These are phyloP conservation scores for Neolamprologus modestus DNA, from an alignment of 2,113 vertebrate genomes.

Conservation along the genomic window DNA sequence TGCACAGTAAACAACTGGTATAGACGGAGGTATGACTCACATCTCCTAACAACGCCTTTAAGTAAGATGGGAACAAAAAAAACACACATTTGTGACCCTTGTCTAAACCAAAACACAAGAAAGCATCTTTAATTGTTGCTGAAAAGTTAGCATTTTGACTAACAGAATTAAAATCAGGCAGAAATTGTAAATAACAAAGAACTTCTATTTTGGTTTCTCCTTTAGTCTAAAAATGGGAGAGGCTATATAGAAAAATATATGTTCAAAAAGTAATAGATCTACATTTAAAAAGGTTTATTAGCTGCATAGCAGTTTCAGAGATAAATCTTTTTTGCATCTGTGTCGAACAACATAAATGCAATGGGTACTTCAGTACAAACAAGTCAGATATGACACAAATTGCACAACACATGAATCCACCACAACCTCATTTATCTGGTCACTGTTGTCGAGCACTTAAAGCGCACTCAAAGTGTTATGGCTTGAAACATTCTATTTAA, in stretches of 20 bases:
- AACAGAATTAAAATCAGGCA: background rate
- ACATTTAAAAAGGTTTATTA: conserved; percentile 70
- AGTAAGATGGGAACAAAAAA: conserved; percentile 57
- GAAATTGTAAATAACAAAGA: conserved; percentile 50
- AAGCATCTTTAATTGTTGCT: background rate
- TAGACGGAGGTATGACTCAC: conserved; percentile 23
- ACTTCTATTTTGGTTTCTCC: conserved; percentile 42
- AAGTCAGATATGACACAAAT: conserved; percentile 39
- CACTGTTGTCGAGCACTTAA: conserved; percentile 13
- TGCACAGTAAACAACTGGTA: conserved; percentile 2
- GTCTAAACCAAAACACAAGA: background rate
- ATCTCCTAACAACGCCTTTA: conserved; percentile 55
- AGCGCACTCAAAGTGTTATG: conserved; percentile 39
- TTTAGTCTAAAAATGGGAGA: conserved; percentile 34
- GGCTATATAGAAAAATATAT: conserved; percentile 58
- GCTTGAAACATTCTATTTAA: conserved; percentile 38
- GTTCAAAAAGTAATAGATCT: conserved; percentile 52
- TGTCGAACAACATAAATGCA: conserved; percentile 47
- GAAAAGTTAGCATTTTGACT: background rate
- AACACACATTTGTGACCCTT: background rate
- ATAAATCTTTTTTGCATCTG: conserved; percentile 59
- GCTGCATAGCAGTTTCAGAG: conserved; percentile 80
- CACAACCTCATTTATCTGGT: conserved; percentile 16
- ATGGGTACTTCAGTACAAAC: conserved; percentile 54
- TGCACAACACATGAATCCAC: conserved; percentile 28